Base-by-base conservation (phyloP, 1,140 invertebrate species). In the Hylyphantes graminicola region DNA sequence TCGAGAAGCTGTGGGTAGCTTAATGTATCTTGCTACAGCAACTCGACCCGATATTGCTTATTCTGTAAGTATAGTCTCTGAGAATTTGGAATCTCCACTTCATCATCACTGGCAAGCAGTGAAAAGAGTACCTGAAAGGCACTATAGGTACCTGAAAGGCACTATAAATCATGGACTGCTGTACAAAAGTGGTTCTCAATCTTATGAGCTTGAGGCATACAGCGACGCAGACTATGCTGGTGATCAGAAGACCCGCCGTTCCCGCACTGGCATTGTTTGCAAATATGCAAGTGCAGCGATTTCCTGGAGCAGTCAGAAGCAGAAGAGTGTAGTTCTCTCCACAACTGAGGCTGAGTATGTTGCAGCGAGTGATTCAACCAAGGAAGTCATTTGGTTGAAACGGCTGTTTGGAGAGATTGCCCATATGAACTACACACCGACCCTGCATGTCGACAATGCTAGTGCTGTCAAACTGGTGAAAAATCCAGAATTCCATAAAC, bases 21-120 rank as follows among this genome's bases (percentile, higher is more conserved):
- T 92, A n/a, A 89, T 90, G 87, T 91, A 91, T 86, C 73, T 91
- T 15, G 70, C 88, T 9, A 84, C 89, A 17, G 85, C 86, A 0
- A 91, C 90, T 12, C 75, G 91, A 54, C 91, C 91, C 72, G 91
- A 91, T 86, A 90, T 92, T 21, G 83, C 89, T 2, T 91, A 86
- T 87, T 87, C 89, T 55, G 89, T 91, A 2, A 89, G 88, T 85
- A 7, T 77, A 65, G 7, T 85, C 10, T 77, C 63, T 21, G 7
- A 48, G 10, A 15, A 15, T 7, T 35, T 77, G 9, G 74, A 77
- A 70, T 74, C 65, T 67, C 72, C 73, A 7, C 17, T 35, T 35
- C 35, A 35, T 35, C 67, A 35, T 35, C 65, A 92, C 87, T 74
- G 70, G 86, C 81, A 7, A 86, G 88, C 81, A n/a, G 89, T 88